phyloP scores from a whole-genome alignment of 2,888 invertebrate species.

The Tenthredo distinguenda region DNA sequence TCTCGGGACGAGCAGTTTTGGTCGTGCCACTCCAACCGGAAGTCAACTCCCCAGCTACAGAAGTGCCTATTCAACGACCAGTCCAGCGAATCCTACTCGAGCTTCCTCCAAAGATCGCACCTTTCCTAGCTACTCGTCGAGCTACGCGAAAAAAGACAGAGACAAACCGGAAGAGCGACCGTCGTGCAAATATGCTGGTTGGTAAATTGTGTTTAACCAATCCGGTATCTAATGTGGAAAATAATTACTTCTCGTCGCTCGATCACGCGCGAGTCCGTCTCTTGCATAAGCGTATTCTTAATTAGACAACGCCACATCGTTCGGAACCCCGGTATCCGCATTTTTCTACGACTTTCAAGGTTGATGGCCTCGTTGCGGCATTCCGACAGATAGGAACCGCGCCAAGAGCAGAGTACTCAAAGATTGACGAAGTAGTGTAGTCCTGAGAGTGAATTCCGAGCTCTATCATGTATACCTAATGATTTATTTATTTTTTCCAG shows the following conservation, averaged over 20 bases:
- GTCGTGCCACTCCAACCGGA: conserved; percentile 66
- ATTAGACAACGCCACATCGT: not conserved
- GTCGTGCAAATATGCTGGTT: conserved; percentile 71
- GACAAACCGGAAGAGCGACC: conserved; percentile 70
- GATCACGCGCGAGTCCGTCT: conserved; percentile 1
- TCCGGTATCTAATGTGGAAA: not conserved
- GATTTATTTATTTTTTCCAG: conserved; percentile 59
- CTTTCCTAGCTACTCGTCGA: conserved; percentile 64
- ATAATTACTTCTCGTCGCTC: not conserved
- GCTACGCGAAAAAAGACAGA: conserved; percentile 68
- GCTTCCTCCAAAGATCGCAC: conserved; percentile 67
- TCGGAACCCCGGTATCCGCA: not conserved
- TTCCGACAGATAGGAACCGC: conserved; percentile 25
- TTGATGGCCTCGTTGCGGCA: conserved; percentile 22
- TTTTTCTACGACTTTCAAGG: conserved; percentile 35
- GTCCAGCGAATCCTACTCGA: conserved; percentile 64
- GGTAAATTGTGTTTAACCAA: conserved; percentile 56
- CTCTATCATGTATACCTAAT: not conserved
- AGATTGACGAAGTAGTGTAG: not conserved
- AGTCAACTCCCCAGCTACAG: conserved; percentile 70
- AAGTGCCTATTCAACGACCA: conserved; percentile 66
- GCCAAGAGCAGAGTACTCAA: conserved; percentile 25
- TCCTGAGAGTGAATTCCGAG: not conserved
- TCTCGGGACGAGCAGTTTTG: conserved; percentile 60
- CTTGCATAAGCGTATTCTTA: conserved; percentile 4